Evolutionary conservation across 1,140 invertebrate genomes (phyloP), one percentile per base, ranked within the genome.

Genomic region (Drosophila oshimai): DNA sequence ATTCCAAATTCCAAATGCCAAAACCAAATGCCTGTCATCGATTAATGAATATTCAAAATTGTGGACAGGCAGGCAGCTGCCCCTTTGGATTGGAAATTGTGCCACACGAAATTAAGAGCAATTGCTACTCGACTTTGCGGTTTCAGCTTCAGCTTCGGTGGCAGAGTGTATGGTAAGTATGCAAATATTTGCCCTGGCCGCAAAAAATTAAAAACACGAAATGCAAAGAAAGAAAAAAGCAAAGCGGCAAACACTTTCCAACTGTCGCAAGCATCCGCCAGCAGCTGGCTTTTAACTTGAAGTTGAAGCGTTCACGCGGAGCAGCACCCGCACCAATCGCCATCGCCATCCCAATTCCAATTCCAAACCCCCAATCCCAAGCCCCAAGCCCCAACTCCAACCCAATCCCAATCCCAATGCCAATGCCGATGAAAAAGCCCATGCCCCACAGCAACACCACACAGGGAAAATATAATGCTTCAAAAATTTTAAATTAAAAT

Each of bases 61-160:
- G 17, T 28, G 54, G 54, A 64, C 60, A 46, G 55, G 37, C 46
- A 61, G 45, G 28, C 46, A 44, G 58, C 51, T 61, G 67, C 54
- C 68, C 47, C 57, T 34, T n/a, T n/a, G n/a, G n/a, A n/a, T 46
- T 58, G 29, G 36, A 84, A 84, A 79, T 80, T 72, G 81, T 86
- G 81, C 81, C 81, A 87, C 37, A 44, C 44, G 44, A 81, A 87
- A 87, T 87, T 81, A 87, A 87, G 81, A 81, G 81, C 81, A 87
- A 87, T 71, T 87, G 81, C 81, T 87, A 81, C 81, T 81, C 76
- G 81, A 77, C 46, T 81, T 87, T 68, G 70, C 39, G 73, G 73
- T 62, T 46, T 20, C 42, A 44, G 39, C 17, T 22, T 49, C 15
- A 17, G 24, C 13, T 31, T 12, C 42, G 41, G 55, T n/a, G 31